Conservation (phyloP, 2,888 invertebrate genomes). For the Pocota personata region DNA sequence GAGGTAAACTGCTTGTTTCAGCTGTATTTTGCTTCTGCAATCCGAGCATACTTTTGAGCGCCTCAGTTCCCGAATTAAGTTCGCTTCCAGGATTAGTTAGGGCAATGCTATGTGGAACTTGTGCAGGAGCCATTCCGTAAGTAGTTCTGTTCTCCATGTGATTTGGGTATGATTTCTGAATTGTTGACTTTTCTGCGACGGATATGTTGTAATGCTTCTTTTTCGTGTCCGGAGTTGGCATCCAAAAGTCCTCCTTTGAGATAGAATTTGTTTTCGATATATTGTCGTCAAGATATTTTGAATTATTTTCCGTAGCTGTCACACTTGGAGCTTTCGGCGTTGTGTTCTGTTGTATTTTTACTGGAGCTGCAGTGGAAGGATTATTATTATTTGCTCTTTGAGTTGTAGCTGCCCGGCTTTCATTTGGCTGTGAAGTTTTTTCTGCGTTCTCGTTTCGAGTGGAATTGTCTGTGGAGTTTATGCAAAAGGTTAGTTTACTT, state of each 20-base stretch:
- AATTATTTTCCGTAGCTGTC: conserved; percentile 30
- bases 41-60: conserved; percentile 53
- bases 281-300: conserved; percentile 27
- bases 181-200: neutral
- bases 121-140: neutral
- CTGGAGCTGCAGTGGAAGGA: neutral
- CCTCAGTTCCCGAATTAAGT: conserved; percentile 52
- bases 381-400: conserved; percentile 11
- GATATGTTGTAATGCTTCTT: conserved; percentile 45
- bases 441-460: conserved; percentile 6
- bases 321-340: neutral
- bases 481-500: neutral
- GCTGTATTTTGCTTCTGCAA: neutral
- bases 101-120: neutral
- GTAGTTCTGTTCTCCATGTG: conserved; percentile 25
- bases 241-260: conserved; percentile 67
- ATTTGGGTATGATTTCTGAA: conserved; percentile 37
- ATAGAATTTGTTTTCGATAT: conserved; percentile 9
- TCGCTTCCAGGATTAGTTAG: neutral
- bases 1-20: neutral
- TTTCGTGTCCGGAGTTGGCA: conserved; percentile 51
- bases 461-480: neutral
- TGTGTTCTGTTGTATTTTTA: conserved; percentile 19
- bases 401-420: neutral
- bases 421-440: neutral